A percentile compares a stretch with the other conserved stretches of the same genome.
phyloP scores from a whole-genome alignment of 2,113 vertebrate genomes.

The Poecile atricapillus region DNA sequence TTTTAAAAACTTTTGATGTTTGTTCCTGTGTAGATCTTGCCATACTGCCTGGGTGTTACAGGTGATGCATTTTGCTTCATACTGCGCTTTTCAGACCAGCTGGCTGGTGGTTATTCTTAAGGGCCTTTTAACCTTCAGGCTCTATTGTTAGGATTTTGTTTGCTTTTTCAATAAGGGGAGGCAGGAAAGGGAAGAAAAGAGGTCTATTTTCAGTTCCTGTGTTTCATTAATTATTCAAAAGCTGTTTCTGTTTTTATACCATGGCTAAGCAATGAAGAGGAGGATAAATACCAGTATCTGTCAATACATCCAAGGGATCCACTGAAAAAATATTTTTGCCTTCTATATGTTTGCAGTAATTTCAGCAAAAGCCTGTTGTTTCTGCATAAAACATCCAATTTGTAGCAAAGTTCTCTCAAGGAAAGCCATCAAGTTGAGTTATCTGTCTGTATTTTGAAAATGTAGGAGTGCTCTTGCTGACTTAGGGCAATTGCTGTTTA shows the following conservation, averaged over 20 bases:
- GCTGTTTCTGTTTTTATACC: not conserved
- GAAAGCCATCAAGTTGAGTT: not conserved
- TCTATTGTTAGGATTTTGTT: constrained; percentile 18
- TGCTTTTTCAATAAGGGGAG: not conserved
- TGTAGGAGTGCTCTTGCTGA: not conserved
- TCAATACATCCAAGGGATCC: not conserved
- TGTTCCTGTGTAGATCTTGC: not conserved
- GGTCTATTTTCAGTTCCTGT: not conserved
- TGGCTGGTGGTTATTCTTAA: not conserved
- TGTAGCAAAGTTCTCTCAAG: not conserved
- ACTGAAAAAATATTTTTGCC: not conserved
- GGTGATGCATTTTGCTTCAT: not conserved
- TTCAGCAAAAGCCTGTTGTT: not conserved
- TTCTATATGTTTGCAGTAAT: not conserved
- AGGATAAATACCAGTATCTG: not conserved
- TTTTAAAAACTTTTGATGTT: not conserved
- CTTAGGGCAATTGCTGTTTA: not conserved
- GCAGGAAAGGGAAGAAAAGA: not conserved
- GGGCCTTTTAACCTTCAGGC: not conserved
- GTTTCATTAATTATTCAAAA: constrained; percentile 45
- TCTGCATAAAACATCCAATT: not conserved
- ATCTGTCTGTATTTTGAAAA: not conserved
- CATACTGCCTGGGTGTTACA: not conserved
- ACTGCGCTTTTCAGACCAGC: not conserved
- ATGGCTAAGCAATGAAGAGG: not conserved